Conservation (phyloP, 2,888 invertebrate genomes). For the Lomographa bimaculata region DNA sequence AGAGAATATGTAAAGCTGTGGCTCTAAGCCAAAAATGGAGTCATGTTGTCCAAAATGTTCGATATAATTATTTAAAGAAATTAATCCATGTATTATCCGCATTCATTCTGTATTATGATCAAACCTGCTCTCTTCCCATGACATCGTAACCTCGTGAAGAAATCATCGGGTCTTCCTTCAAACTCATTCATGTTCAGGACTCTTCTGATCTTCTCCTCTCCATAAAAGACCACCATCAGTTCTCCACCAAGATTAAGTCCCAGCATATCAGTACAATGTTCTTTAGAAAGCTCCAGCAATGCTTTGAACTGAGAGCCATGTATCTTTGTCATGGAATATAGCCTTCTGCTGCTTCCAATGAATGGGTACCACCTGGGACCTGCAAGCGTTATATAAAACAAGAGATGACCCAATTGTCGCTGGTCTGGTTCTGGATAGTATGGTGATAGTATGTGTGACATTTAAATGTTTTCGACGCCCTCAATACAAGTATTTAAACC, state of each 20-base stretch:
- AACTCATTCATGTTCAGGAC: constrained; percentile 80
- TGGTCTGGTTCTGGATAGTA: too few relatives aligned
- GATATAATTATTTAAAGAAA: too few relatives aligned
- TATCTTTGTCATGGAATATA: constrained; percentile 14
- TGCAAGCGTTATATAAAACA: too few relatives aligned
- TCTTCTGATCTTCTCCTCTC: constrained; percentile 76
- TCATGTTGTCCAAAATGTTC: too few relatives aligned
- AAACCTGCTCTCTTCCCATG: constrained; percentile 83
- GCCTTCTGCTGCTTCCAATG: constrained; percentile 14
- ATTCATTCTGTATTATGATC: too few relatives aligned
- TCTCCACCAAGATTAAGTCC: constrained; percentile 83
- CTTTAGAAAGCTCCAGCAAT: constrained; percentile 70
- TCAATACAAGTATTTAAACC: too few relatives aligned
- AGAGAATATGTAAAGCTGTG: too few relatives aligned
- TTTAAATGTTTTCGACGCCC: too few relatives aligned
- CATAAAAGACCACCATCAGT: constrained; percentile 78
- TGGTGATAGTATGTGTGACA: too few relatives aligned
- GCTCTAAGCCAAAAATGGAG: too few relatives aligned
- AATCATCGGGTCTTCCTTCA: constrained; percentile 85
- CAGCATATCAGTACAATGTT: constrained; percentile 78
- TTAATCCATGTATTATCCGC: too few relatives aligned
- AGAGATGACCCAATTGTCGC: too few relatives aligned
- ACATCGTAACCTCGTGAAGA: constrained; percentile 83
- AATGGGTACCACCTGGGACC: constrained; percentile 28
- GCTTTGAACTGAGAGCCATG: constrained; percentile 68